Base-by-base conservation (phyloP, 2,797 vertebrate species). In the Eptatretus atami region DNA sequence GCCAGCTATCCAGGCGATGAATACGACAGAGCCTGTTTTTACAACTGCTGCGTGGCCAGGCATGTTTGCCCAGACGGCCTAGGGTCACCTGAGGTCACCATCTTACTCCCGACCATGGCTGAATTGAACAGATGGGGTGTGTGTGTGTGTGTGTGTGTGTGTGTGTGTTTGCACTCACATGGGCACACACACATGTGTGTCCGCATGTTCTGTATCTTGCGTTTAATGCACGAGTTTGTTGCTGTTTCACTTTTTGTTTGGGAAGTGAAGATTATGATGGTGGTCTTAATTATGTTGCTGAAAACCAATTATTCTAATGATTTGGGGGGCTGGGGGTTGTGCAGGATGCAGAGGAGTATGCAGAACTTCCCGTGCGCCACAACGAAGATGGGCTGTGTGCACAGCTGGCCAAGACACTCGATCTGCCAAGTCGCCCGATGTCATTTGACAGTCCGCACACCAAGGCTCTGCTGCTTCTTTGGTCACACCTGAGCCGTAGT, bases 381-480 rank as follows among this genome's bases (percentile, higher is more conserved):
- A 98, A 98, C 64, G 90, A 98, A 73, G 90, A 98, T 76, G 86
- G 94, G 74, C 80, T 94, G 74, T 95, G 95, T 75, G 82, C 81
- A 66, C 83, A 83, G 68, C 72, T 98, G 70, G 86, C 87, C 66
- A 82, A 80, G 73, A 77, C 74, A 68, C 83, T 98, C 75, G 83
- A 87, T 54, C 69, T 94, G 66, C 78, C 83, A 76, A 25, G 57
- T 25, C 92, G 84, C 71, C 80, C 84, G 13, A 82, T 86, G 71
- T 85, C 84, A 1, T 90, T 79, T 55, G 87, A 94, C 76, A 93
- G 81, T 53, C 77, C 86, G 19, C 87, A 98, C 76, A 95, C 86
- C 67, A 98, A 95, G 75, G 76, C 86, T 3, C 82, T 94, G 71
- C 78, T 98, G 67, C 76, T 98, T 64, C 76, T 98, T 12, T 88